Base-by-base conservation (phyloP, 2,797 vertebrate species). In the Tangara arthus region DNA sequence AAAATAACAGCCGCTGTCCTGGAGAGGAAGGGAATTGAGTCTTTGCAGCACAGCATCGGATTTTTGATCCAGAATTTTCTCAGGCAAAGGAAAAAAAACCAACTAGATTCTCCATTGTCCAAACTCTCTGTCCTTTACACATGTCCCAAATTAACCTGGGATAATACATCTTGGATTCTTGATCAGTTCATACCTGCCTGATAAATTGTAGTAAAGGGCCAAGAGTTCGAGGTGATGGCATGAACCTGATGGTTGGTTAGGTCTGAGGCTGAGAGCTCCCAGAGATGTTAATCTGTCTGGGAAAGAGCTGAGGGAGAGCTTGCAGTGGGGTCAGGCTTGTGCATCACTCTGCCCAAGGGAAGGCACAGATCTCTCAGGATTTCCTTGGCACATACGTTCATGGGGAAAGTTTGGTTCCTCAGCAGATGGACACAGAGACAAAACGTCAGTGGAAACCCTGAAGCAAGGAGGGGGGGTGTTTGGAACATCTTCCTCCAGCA, bases 341-440 rank as follows among this genome's bases (percentile, higher is more conserved):
- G 14, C 37, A 34, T 27, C 44, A 7, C 9, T 49, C 8, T 2
- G 26, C 26, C 68, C n/a, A 12, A 59, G 32, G 52, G 34, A 60
- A 75, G 41, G 22, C 34, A 26, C 2, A 2, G 34, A 4, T 66
- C 60, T 44, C 46, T 56, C 56, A 16, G 82, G 11, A 30, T 1
- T 15, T 30, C 10, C 23, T 15, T 32, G 34, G 70, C 46, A 22
- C 37, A 15, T 4, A 8, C 0, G 0, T 2, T 39, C 12, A 0
- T 1, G 9, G 52, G n/a, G 49, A 11, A 71, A 39, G 50, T 19
- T 18, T 44, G 42, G 6, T 24, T 68, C n/a, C 53, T 35, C 50
- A 61, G 46, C 22, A 70, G 56, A 11, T 12, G 34, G 24, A 34
- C 78, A 35, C 56, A 60, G 37, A 60, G 37, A 60, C 19, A 53